A percentile compares a stretch with the other conserved stretches of the same genome.
phyloP scores from a whole-genome alignment of 2,888 invertebrate species.

The Bellardia bayeri region DNA sequence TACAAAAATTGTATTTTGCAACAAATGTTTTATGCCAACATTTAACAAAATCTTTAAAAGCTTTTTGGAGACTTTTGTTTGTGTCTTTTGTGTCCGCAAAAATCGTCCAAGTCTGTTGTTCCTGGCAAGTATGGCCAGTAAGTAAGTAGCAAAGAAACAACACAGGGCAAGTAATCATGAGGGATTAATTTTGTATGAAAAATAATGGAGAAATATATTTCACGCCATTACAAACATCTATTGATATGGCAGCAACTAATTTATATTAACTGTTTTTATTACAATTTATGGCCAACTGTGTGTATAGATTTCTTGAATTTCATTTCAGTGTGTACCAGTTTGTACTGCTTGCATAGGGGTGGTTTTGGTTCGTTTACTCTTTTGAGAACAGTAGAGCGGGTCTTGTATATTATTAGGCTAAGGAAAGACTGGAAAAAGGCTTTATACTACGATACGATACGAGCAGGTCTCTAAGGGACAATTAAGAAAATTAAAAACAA shows the following conservation, averaged over 20 bases:
- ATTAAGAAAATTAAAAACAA: constrained; percentile 72
- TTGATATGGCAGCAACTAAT: constrained; percentile 72
- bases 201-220: constrained; percentile 65
- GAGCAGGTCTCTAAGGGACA: constrained; percentile 52
- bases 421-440: constrained; percentile 22
- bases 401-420: background rate
- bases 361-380: constrained; percentile 12
- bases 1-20: constrained; percentile 43
- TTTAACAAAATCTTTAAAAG: constrained; percentile 27
- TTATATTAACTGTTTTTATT: constrained; percentile 72
- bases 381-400: background rate
- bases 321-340: background rate
- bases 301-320: constrained; percentile 45
- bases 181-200: constrained; percentile 69
- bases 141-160: background rate
- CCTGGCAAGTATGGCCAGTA: background rate
- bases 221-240: constrained; percentile 68
- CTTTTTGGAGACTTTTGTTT: background rate
- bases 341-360: constrained; percentile 17
- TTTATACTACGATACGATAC: background rate
- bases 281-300: constrained; percentile 58
- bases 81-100: background rate
- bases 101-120: background rate
- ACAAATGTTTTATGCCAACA: constrained; percentile 27
- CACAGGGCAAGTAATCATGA: constrained; percentile 54